These are phyloP conservation scores for Lutraria rhynchaena DNA, from an alignment of 1,140 invertebrate species.

Conservation along the genomic window DNA sequence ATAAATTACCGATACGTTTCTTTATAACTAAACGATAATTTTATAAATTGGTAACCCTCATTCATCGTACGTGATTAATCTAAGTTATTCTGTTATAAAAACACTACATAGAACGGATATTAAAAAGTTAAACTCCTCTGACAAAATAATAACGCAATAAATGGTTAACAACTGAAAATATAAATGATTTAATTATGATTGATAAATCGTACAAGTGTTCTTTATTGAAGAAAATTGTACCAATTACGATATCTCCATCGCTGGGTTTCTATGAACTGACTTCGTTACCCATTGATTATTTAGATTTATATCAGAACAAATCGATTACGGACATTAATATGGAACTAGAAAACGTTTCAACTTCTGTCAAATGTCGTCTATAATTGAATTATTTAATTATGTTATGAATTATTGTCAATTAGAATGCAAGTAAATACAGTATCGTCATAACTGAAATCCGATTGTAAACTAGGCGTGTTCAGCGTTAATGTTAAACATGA, in stretches of 20 bases:
- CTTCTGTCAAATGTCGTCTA: not conserved
- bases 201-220: conserved; percentile 37
- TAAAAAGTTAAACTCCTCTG: conserved; percentile 41
- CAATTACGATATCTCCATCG: conserved; percentile 35
- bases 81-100: conserved; percentile 25
- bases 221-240: conserved; percentile 48
- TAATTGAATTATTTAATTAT: not conserved
- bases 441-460: too few relatives aligned
- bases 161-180: conserved; percentile 44
- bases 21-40: too few relatives aligned
- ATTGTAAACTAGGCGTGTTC: too few relatives aligned
- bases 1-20: too few relatives aligned
- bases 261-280: conserved; percentile 10
- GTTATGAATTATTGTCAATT: too few relatives aligned
- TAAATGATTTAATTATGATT: conserved; percentile 52
- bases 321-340: too few relatives aligned
- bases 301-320: too few relatives aligned
- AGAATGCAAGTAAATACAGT: too few relatives aligned
- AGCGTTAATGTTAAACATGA: too few relatives aligned
- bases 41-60: too few relatives aligned
- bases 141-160: conserved; percentile 49
- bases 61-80: too few relatives aligned
- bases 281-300: conserved; percentile 20
- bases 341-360: not conserved
- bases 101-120: conserved; percentile 46